These are phyloP conservation scores for Tetramorium parvispinum DNA, from an alignment of 1,140 invertebrate genomes.

Conservation along the genomic window DNA sequence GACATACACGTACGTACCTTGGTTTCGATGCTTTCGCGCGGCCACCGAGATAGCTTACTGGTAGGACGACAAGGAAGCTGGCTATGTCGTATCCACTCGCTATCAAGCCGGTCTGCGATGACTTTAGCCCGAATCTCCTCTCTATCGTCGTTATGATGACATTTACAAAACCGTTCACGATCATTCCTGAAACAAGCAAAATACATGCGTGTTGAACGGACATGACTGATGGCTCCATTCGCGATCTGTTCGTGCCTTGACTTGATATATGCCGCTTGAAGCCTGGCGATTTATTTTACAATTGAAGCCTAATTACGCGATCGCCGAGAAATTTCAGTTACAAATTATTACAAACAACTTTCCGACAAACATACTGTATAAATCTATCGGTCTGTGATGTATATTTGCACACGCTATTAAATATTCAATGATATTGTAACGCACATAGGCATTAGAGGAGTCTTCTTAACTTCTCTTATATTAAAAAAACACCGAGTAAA, in stretches of 20 bases:
- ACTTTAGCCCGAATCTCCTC: conserved; percentile 92
- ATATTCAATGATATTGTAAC: not conserved
- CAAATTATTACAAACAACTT: not conserved
- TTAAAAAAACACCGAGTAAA: not conserved
- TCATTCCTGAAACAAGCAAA: conserved; percentile 88
- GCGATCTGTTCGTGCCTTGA: not conserved
- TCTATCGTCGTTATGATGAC: conserved; percentile 96
- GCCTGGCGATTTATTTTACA: too few relatives aligned
- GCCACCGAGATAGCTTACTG: conserved; percentile 94
- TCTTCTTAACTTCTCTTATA: not conserved
- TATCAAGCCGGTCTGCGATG: conserved; percentile 92
- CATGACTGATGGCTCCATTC: not conserved
- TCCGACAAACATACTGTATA: not conserved
- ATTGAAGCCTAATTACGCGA: not conserved
- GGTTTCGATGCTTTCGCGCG: conserved; percentile 91
- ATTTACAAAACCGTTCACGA: conserved; percentile 95
- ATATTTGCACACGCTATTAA: not conserved
- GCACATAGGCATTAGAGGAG: not conserved
- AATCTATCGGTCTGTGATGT: not conserved
- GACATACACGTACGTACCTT: conserved; percentile 81
- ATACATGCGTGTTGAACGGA: not conserved
- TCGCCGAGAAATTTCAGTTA: not conserved
- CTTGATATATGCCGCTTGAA: not conserved
- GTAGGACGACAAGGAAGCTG: conserved; percentile 92
- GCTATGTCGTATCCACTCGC: conserved; percentile 94